These are phyloP conservation scores for Procambarus clarkii DNA, from an alignment of 1,140 invertebrate genomes.

Conservation along the genomic window DNA sequence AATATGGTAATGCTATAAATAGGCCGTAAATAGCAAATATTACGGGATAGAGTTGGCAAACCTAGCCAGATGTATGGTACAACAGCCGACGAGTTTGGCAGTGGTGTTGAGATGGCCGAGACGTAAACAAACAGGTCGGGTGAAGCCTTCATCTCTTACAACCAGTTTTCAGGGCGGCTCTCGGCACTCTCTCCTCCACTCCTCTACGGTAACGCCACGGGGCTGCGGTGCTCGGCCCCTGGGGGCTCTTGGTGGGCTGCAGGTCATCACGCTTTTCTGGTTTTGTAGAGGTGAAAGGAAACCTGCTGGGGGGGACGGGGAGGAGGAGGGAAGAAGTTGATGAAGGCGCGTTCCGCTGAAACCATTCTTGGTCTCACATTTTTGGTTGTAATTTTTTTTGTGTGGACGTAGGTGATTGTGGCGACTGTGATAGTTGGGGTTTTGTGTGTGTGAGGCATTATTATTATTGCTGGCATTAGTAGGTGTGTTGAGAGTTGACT, in stretches of 20 bases:
- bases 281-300: not conserved
- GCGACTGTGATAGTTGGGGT: no score
- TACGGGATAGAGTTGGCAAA: no score
- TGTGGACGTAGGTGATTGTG: no score
- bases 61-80: not conserved
- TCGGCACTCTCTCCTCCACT: not conserved
- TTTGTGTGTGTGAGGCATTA: no score
- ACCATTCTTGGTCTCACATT: not conserved
- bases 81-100: not conserved
- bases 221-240: not conserved
- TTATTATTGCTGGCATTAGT: no score
- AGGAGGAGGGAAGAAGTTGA: not conserved
- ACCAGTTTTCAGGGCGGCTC: not conserved
- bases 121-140: slow-evolving; percentile 27
- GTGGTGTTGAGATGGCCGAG: slow-evolving; percentile 26
- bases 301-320: no score
- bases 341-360: not conserved
- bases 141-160: not conserved
- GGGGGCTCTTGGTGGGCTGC: not conserved
- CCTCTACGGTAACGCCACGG: not conserved
- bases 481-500: no score
- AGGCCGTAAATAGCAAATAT: no score
- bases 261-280: not conserved
- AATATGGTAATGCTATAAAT: not conserved
- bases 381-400: not conserved